These are phyloP conservation scores for Microplitis mediator DNA, from an alignment of 1,140 invertebrate species.

Conservation along the genomic window DNA sequence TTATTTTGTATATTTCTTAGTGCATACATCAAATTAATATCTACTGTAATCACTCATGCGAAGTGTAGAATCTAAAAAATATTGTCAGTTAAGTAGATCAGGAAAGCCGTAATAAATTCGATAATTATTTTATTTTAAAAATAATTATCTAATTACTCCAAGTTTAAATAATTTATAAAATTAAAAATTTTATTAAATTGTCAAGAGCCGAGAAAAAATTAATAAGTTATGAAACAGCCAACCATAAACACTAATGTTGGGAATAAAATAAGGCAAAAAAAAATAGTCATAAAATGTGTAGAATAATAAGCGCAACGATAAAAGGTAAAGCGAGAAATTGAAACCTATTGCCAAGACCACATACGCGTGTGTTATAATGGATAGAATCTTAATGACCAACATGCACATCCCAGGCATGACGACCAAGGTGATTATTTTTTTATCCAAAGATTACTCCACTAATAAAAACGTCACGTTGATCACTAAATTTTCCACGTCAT, in stretches of 20 bases:
- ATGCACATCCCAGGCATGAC: neutral
- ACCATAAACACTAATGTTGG: neutral
- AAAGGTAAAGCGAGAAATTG: constrained; percentile 6
- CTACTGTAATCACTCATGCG: too few relatives aligned
- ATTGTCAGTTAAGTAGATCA: too few relatives aligned
- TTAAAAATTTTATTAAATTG: too few relatives aligned
- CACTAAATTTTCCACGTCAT: neutral
- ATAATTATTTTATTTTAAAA: too few relatives aligned
- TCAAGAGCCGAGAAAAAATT: neutral
- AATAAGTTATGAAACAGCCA: neutral
- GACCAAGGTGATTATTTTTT: neutral
- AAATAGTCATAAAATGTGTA: neutral
- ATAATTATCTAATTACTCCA: too few relatives aligned
- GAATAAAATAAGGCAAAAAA: neutral
- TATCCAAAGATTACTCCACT: neutral
- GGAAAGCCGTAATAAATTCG: too few relatives aligned
- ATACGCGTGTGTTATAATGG: neutral
- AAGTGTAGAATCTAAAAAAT: too few relatives aligned
- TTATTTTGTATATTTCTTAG: too few relatives aligned
- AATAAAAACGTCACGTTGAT: neutral
- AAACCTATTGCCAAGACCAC: constrained; percentile 4
- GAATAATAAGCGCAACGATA: neutral
- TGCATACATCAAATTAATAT: too few relatives aligned
- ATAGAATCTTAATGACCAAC: constrained; percentile 10
- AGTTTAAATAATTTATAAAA: too few relatives aligned